Percentiles rank a stretch among this genome's conserved stretches.
These are phyloP conservation scores for Chiloscyllium punctatum DNA, from an alignment of 2,797 vertebrate species.

Conservation along the genomic window DNA sequence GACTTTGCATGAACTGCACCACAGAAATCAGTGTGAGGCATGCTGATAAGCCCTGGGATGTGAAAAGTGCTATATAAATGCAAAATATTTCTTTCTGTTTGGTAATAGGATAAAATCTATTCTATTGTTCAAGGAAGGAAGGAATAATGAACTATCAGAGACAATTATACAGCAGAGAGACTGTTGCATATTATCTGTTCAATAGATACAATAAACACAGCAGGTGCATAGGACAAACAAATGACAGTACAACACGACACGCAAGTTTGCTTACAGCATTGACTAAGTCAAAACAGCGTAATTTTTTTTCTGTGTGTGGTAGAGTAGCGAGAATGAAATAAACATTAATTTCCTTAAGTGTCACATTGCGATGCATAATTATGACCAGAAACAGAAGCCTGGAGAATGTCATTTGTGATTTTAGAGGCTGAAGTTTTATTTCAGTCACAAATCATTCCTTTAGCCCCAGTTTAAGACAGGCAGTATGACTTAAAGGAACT, in stretches of 20 bases:
- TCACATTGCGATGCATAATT: not conserved
- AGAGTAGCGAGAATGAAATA: not conserved
- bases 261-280: not conserved
- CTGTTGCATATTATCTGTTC: not conserved
- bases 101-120: not conserved
- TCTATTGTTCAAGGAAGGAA: not conserved
- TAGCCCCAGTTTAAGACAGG: not conserved
- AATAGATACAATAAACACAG: not conserved
- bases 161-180: not conserved
- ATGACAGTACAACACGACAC: not conserved
- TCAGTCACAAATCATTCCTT: not conserved
- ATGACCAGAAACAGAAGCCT: not conserved
- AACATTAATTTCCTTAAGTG: not conserved
- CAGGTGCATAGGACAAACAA: slow-evolving; percentile 14
- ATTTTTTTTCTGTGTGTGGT: not conserved
- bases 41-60: not conserved
- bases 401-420: too few species aligned
- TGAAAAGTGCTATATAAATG: not conserved
- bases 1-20: too few species aligned
- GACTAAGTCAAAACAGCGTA: not conserved
- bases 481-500: not conserved
- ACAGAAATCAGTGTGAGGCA: not conserved
- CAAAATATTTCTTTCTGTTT: not conserved
- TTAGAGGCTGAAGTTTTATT: not conserved
- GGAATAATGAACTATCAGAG: not conserved